These are phyloP conservation scores for Barbus barbus DNA, from an alignment of 2,113 vertebrate genomes.

Conservation along the genomic window DNA sequence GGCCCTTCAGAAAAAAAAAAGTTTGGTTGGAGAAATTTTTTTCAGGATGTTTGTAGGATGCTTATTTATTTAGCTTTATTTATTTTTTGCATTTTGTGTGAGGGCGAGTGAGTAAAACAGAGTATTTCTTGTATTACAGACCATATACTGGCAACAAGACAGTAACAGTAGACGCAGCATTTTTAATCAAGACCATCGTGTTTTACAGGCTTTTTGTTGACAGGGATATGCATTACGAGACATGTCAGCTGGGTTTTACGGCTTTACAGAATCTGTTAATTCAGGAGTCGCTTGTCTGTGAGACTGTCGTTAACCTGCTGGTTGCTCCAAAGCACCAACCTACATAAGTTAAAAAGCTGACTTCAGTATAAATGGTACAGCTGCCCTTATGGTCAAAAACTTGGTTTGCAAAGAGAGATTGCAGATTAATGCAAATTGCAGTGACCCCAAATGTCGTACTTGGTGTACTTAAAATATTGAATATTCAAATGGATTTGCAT, in stretches of 20 bases:
- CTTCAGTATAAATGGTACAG: neutral
- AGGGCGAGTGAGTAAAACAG: neutral
- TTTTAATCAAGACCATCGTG: slow-evolving; percentile 30
- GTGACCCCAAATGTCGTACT: neutral
- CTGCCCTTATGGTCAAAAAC: neutral
- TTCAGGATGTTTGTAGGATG: slow-evolving; percentile 28
- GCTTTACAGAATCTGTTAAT: slow-evolving; percentile 27
- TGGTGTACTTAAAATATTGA: neutral
- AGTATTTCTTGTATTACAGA: neutral
- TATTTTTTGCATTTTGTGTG: neutral
- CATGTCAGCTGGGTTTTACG: slow-evolving; percentile 19
- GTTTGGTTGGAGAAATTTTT: slow-evolving; percentile 21
- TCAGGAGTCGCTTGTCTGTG: neutral
- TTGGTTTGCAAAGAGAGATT: neutral
- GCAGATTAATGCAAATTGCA: neutral
- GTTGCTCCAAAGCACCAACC: neutral
- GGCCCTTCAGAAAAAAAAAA: neutral
- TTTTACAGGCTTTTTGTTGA: slow-evolving; percentile 22
- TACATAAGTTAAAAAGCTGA: neutral
- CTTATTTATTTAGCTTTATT: slow-evolving; percentile 12
- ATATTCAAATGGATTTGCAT: neutral
- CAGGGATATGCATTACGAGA: neutral
- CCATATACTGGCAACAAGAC: slow-evolving; percentile 24
- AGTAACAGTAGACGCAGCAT: neutral
- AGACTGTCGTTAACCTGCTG: neutral